Base-by-base conservation (phyloP, 1,140 invertebrate species). In the Trichonephila clavipes region DNA sequence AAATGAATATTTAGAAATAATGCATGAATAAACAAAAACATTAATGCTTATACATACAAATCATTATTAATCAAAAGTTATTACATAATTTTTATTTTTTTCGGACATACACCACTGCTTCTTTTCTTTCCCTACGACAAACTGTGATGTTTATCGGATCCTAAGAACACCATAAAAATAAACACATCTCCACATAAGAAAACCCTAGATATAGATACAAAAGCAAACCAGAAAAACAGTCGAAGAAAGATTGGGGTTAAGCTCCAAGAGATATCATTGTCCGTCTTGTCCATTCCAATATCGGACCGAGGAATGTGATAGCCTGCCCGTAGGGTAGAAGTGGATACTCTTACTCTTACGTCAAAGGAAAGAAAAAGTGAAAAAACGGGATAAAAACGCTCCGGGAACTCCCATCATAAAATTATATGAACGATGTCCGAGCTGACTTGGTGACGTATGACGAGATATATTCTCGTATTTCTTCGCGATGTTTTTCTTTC, bases 351-450 rank as follows among this genome's bases (percentile, higher is more conserved):
- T 58, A 44, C 72, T 81, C 82, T 90, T 72, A 40, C 18, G 28
- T 82, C 28, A 24, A n/a, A 3, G 5, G 44, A n/a, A 34, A 40
- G 61, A 40, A 18, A 44, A 44, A 16, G 34, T 28, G 59, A 81
- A 81, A 90, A 81, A 85, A 59, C 83, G 24, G 83, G 83, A 85
- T 58, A 85, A 85, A 85, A 85, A 59, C 72, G 72, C 72, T 59
- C 24, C 51, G 51, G 83, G 58, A 61, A 59, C 51, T 51, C 51
- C 12, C 59, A 40, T 90, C 72, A 61, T 28, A 90, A 90, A 69
- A 90, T 82, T 72, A 90, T 90, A 90, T 90, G 72, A 90, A 81
- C 69, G 89, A 90, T 90, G 89, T 62, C 58, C n/a, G 89, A 81
- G 51, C 40, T 40, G 34, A 58, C 28, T 82, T 51, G 72, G 72